Base-by-base conservation (phyloP, 2,113 vertebrate genomes). In the Brevimyrus niger region DNA sequence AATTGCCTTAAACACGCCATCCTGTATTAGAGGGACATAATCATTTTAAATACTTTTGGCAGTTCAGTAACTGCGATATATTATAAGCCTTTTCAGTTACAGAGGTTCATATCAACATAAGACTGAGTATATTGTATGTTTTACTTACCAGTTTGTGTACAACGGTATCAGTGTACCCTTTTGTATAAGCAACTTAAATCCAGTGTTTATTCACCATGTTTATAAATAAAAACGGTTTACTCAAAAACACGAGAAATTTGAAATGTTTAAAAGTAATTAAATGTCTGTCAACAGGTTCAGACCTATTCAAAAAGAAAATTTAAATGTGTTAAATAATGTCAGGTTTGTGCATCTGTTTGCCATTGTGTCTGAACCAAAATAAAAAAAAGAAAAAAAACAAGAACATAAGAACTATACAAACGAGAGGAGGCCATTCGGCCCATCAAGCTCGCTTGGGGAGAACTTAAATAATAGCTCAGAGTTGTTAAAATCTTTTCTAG, bases 151-250 rank as follows among this genome's bases (percentile, higher is more conserved):
- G 92, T 90, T 91, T 90, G 92, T 94, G 94, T 95, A 93, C 92
- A 92, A 92, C 93, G 92, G 92, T 94, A 91, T 93, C 94, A 93
- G 92, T 92, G 94, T 90, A 91, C 91, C 91, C 92, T 95, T 91
- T 95, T 96, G 93, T 95, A 95, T 93, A 92, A 90, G 93, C 91
- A 92, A 90, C 90, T 89, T 91, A 90, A 89, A 90, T 91, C 82
- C 47, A 83, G 91, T 93, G 93, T 94, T 93, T 93, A 90, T 94
- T 91, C 51, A 89, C 90, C 47, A 83, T 94, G 91, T 95, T 95
- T 95, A 94, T 96, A 96, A 96, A 96, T 96, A 96, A 96, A 96
- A 88, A 84, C 80, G 92, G 94, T 94, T 95, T 92, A 94, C 92
- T 76, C 87, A 92, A 93, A 91, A 86, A 76, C 35, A n/a, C 5